A percentile compares a stretch with the other conserved stretches of the same genome.
Conservation (phyloP, 2,113 vertebrate species). For the Trogon surrucura region DNA sequence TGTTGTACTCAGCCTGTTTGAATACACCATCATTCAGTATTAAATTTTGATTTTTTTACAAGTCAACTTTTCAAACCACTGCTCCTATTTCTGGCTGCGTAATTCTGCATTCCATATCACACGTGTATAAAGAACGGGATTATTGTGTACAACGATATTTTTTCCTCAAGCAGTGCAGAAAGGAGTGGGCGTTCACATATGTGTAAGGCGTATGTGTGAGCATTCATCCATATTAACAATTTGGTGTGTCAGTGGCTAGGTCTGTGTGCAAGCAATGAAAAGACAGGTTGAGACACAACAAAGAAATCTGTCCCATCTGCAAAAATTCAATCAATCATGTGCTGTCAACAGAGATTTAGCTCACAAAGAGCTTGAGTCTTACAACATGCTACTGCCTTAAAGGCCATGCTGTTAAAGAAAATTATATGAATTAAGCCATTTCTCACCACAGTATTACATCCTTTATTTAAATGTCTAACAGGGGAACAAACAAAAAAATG, state of each 20-base stretch:
- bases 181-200: conserved; percentile 24
- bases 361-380: background rate
- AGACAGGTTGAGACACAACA: conserved; percentile 42
- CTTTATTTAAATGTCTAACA: background rate
- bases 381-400: background rate
- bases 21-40: background rate
- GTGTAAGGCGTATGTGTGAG: conserved; percentile 8
- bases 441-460: background rate
- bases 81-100: conserved; percentile 5
- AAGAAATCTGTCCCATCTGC: conserved; percentile 33
- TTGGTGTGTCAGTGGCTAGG: background rate
- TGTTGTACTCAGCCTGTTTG: background rate
- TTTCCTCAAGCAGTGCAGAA: background rate
- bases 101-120: background rate
- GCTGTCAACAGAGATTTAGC: conserved; percentile 12
- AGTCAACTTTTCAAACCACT: background rate
- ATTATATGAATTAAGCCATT: background rate
- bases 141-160: background rate
- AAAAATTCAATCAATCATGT: conserved; percentile 10
- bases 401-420: background rate
- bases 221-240: conserved; percentile 21
- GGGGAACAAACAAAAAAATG: background rate
- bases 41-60: background rate
- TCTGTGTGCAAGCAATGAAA: conserved; percentile 17
- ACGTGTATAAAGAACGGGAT: background rate